Evolutionary conservation across 64 coral and sea anemone species (phyloP).

Genomic region (Astreopora myriophthalma): DNA sequence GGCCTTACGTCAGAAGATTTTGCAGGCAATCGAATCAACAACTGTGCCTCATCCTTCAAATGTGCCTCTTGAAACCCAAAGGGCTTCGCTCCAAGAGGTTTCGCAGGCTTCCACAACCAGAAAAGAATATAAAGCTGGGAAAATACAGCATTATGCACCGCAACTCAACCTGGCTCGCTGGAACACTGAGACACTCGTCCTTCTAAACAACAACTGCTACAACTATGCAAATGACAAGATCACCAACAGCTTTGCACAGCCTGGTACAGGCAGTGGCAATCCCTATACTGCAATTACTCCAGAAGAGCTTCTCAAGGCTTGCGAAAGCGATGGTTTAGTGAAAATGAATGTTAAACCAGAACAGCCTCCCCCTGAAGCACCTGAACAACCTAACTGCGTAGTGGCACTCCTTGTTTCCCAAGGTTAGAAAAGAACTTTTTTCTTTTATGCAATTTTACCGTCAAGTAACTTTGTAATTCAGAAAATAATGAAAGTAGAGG

Average conservation of each 20-base stretch:
- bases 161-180: slow-evolving; percentile 1
- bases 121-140: not conserved
- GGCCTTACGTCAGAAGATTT: not conserved
- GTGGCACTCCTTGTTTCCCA: not conserved
- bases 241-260: slow-evolving; percentile 65
- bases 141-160: slow-evolving; percentile 35
- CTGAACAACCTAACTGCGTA: slow-evolving; percentile 37
- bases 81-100: not conserved
- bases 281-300: not conserved
- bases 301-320: not conserved
- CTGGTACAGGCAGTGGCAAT: slow-evolving; percentile 7
- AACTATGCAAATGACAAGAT: slow-evolving; percentile 53
- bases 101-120: not conserved
- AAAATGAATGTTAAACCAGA: slow-evolving; percentile 23
- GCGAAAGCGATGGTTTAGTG: slow-evolving; percentile 16
- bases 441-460: not conserved
- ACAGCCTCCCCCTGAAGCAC: not conserved
- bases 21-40: not conserved
- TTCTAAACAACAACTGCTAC: slow-evolving; percentile 38
- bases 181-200: not conserved
- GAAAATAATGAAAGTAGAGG: no score
- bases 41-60: not conserved
- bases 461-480: no score
- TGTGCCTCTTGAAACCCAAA: not conserved
- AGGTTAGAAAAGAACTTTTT: not conserved